phyloP scores from a whole-genome alignment of 2,888 invertebrate genomes.

The Ichneumoninae sp. region DNA sequence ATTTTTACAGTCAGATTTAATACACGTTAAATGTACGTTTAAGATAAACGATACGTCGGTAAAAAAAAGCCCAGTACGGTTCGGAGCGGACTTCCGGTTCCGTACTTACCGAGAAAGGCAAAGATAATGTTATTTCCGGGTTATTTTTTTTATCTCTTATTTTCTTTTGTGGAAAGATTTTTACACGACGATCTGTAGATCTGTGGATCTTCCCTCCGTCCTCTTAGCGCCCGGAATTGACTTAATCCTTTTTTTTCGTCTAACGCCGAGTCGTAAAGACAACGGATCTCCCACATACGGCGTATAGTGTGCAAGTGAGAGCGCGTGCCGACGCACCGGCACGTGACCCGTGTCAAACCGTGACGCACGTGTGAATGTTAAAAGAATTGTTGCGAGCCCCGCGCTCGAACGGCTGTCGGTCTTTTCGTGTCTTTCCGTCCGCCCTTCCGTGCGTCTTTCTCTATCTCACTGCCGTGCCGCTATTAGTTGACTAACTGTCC shows the following conservation, averaged over 20 bases:
- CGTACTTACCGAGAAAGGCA: neutral
- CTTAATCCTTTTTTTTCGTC: slow-evolving; percentile 45
- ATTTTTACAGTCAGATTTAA: no score
- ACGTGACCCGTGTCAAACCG: slow-evolving; percentile 72
- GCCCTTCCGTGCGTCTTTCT: slow-evolving; percentile 28
- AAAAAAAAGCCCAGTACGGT: neutral
- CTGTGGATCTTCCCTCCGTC: slow-evolving; percentile 9
- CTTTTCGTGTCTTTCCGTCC: slow-evolving; percentile 27
- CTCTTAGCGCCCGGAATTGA: slow-evolving; percentile 30
- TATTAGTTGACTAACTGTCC: slow-evolving; percentile 68
- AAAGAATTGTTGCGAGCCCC: slow-evolving; percentile 43
- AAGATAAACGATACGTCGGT: neutral
- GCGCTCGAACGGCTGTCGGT: slow-evolving; percentile 28
- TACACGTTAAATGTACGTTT: no score
- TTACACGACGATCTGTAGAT: neutral
- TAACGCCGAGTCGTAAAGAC: slow-evolving; percentile 38
- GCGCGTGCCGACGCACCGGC: slow-evolving; percentile 62
- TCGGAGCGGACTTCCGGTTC: neutral
- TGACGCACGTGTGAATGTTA: slow-evolving; percentile 64
- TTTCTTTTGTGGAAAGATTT: neutral
- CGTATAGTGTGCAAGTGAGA: slow-evolving; percentile 67
- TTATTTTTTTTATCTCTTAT: neutral
- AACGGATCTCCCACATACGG: slow-evolving; percentile 43
- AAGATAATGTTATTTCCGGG: neutral
- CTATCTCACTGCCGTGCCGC: neutral